A percentile compares a stretch with the other conserved stretches of the same genome.
These are phyloP conservation scores for Melanchra persicariae DNA, from an alignment of 2,888 invertebrate genomes.

Conservation along the genomic window DNA sequence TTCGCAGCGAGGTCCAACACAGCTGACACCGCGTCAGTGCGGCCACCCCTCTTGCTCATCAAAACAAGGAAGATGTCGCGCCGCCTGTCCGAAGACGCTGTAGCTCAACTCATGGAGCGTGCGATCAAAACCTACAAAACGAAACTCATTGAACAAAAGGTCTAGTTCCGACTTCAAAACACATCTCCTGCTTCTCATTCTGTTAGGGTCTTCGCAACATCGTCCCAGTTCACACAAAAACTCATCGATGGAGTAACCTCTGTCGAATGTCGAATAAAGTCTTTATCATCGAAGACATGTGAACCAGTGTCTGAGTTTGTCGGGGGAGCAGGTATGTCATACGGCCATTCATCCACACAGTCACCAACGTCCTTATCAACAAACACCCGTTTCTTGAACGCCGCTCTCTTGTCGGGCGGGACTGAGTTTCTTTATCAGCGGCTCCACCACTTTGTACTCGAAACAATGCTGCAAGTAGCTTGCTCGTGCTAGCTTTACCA, in stretches of 20 bases:
- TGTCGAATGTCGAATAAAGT: too few relatives aligned
- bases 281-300: constrained; percentile 62
- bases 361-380: constrained; percentile 73
- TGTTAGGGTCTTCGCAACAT: too few relatives aligned
- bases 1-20: constrained; percentile 74
- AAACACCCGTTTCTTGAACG: constrained; percentile 76
- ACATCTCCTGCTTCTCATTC: neutral
- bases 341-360: constrained; percentile 71
- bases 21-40: constrained; percentile 70
- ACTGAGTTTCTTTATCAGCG: constrained; percentile 73
- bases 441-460: constrained; percentile 75
- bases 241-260: neutral
- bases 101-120: constrained; percentile 76
- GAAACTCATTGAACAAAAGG: constrained; percentile 77
- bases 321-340: too few relatives aligned
- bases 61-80: constrained; percentile 81
- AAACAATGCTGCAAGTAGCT: constrained; percentile 74
- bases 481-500: constrained; percentile 74
- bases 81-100: constrained; percentile 76
- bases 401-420: constrained; percentile 64
- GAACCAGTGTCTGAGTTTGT: neutral
- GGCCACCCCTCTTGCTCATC: constrained; percentile 81
- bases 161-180: constrained; percentile 71
- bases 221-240: neutral
- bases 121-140: constrained; percentile 76